Conservation (phyloP, 2,888 invertebrate species). For the Sclerodermus sp. region DNA sequence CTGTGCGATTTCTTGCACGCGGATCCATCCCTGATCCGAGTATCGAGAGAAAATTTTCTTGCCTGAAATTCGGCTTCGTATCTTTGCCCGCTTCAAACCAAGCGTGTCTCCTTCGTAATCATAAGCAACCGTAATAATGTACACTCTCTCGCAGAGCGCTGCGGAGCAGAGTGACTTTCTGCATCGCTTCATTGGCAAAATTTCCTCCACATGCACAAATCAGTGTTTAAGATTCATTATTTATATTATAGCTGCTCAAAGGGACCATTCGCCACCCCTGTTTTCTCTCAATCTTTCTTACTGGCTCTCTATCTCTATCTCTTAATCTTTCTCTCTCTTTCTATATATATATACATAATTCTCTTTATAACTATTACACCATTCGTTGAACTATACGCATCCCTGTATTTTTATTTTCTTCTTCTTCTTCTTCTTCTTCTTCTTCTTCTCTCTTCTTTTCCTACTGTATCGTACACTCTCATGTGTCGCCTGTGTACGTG, state of each 20-base stretch:
- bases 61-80: too few species aligned
- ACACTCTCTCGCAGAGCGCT: too few species aligned
- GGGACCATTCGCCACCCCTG: slow-evolving; percentile 17
- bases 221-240: slow-evolving; percentile 3
- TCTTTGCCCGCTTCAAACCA: too few species aligned
- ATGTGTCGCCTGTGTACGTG: slow-evolving; percentile 40
- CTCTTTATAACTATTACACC: background rate
- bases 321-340: slow-evolving; percentile 6
- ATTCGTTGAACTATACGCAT: slow-evolving; percentile 1
- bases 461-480: slow-evolving; percentile 15
- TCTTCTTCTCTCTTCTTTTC: slow-evolving; percentile 5
- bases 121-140: too few species aligned
- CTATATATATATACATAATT: background rate
- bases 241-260: slow-evolving; percentile 10
- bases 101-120: too few species aligned
- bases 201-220: slow-evolving; percentile 4
- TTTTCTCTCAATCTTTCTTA: slow-evolving; percentile 7
- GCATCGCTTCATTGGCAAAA: slow-evolving; percentile 4
- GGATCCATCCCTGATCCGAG: too few species aligned
- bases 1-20: too few species aligned
- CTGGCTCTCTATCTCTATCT: background rate
- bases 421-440: background rate
- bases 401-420: slow-evolving; percentile 3
- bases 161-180: background rate
- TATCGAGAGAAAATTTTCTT: too few species aligned